Evolutionary conservation across 92 coral and sea anemone genomes (phyloP), one percentile per base, ranked within the genome.

Genomic region (Nematostella vectensis): DNA sequence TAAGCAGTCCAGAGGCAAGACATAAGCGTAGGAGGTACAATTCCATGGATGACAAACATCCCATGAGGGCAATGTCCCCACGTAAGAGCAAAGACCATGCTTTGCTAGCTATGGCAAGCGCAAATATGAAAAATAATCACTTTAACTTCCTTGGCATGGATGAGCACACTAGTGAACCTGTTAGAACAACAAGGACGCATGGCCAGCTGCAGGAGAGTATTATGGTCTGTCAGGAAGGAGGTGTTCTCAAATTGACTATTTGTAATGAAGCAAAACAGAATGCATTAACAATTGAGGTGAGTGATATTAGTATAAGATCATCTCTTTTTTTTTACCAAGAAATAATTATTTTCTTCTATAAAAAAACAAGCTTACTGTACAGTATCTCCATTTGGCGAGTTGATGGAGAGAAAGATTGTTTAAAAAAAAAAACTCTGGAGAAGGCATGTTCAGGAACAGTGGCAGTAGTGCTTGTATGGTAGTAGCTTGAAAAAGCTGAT

Each of bases 211-310:
- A 77, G 30, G 83, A 85, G 48, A 72, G 70, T 39, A 58, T 85
- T 43, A 57, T 80, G 0, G 81, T 85, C 2, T 36, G 62, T 2
- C 80, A 67, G 20, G 83, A 72, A 37, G 81, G 79, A 29, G 26
- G 68, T 2, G 65, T 82, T 48, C 68, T 75, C 71, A 67, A 71
- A 58, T 67, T 85, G 44, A 75, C 82, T 21, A 33, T 85, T 27
- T 80, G 95, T 53, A 85, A 78, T 71, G 88, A 80, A 54, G 75
- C 57, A 20, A 85, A 75, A 63, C 58, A 75, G 50, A 85, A 85
- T 67, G 81, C 79, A 1, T 37, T 85, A 22, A 85, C 82, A 25
- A 45, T 79, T 27, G 79, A 72, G 75, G 95, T 85, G 18, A 25
- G 73, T 58, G n/a, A 22, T 25, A 50, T n/a, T n/a, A n/a, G n/a